These are phyloP conservation scores for Philypnodon macrostomus DNA, from an alignment of 2,797 vertebrate species.

Conservation along the genomic window DNA sequence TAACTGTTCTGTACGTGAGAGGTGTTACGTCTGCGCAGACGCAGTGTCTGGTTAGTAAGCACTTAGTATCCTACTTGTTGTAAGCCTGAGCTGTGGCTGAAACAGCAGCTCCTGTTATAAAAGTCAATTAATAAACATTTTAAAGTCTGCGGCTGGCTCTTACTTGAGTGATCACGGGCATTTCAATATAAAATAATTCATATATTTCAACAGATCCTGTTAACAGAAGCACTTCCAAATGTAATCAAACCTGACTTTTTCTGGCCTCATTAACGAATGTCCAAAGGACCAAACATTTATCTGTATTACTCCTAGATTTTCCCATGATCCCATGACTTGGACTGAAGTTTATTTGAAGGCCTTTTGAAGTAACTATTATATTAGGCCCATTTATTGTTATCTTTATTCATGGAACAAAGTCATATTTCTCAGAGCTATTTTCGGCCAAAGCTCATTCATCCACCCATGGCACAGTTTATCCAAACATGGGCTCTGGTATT, in stretches of 20 bases:
- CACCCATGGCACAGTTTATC: conserved; percentile 38
- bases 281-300: conserved; percentile 78
- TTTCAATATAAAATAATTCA: too few relatives aligned
- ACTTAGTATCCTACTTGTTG: too few relatives aligned
- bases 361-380: conserved; percentile 43
- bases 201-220: too few relatives aligned
- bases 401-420: conserved; percentile 78
- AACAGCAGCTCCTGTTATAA: too few relatives aligned
- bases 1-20: too few relatives aligned
- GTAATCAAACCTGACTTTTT: conserved; percentile 54
- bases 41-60: too few relatives aligned
- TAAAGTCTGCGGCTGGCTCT: too few relatives aligned
- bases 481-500: conserved; percentile 58
- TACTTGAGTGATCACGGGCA: too few relatives aligned
- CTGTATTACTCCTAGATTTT: conserved; percentile 39
- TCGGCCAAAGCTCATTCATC: conserved; percentile 52
- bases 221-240: conserved; percentile 29
- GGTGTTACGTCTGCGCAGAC: too few relatives aligned
- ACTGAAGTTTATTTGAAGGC: conserved; percentile 66
- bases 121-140: too few relatives aligned
- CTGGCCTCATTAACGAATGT: conserved; percentile 75
- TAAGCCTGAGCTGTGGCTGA: too few relatives aligned
- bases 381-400: conserved; percentile 54
- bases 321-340: conserved; percentile 61
- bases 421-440: conserved; percentile 79